Evolutionary conservation across 2,888 invertebrate species (phyloP).

Genomic region (Andrena trimmerana): DNA sequence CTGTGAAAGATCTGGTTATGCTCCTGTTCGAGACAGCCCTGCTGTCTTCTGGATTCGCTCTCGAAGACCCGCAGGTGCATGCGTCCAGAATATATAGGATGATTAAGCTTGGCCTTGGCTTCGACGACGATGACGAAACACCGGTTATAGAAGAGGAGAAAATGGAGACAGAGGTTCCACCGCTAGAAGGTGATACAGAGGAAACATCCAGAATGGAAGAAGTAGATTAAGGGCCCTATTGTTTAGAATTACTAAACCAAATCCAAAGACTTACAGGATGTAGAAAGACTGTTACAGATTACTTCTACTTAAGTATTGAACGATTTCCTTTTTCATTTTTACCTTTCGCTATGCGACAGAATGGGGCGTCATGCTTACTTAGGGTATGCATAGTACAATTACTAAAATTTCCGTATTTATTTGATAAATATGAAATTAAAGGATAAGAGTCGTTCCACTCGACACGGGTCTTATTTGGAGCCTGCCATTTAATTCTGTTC

Average conservation of each 20-base stretch:
- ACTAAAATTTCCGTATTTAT: conserved; percentile 46
- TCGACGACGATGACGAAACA: conserved; percentile 98
- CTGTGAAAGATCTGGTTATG: conserved; percentile 98
- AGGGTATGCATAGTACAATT: conserved; percentile 5
- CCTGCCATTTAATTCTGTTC: conserved; percentile 57
- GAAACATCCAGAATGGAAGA: conserved; percentile 99
- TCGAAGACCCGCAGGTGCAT: conserved; percentile 98
- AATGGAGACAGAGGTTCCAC: conserved; percentile 83
- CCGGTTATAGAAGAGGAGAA: conserved; percentile 89
- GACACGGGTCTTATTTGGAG: conserved; percentile 15
- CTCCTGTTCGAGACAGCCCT: conserved; percentile 98
- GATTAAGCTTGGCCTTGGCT: conserved; percentile 99
- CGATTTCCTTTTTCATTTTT: conserved; percentile 21
- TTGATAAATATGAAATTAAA: conserved; percentile 36
- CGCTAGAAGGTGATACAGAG: conserved; percentile 94
- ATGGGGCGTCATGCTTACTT: conserved; percentile 45
- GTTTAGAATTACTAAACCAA: conserved; percentile 43
- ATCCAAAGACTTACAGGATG: conserved; percentile 71
- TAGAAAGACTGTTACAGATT: conserved; percentile 69
- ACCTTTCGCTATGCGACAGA: conserved; percentile 43
- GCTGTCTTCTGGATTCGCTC: conserved; percentile 97
- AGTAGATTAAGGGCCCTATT: conserved; percentile 92
- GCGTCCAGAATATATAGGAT: conserved; percentile 98
- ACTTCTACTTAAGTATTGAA: conserved; percentile 51
- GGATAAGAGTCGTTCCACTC: neutral